Evolutionary conservation across 2,888 invertebrate genomes (phyloP), one percentile per base, ranked within the genome.

Genomic region (Volucella inanis): DNA sequence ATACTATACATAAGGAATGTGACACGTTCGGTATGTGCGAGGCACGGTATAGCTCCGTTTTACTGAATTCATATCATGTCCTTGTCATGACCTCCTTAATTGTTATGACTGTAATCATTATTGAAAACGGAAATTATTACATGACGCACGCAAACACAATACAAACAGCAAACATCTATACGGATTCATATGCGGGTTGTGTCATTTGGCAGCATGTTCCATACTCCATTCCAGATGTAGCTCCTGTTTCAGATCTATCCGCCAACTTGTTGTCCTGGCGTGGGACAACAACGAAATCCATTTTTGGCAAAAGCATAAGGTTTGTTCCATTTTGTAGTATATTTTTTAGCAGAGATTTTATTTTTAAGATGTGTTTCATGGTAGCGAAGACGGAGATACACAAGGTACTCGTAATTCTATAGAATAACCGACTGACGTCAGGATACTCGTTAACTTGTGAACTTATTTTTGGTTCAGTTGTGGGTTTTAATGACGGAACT

Each of bases 21-120:
- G 39, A 3, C 39, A 39, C 39, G 38, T 52, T 31, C 6, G 67
- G 67, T 45, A 67, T 45, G 54, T 31, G 45, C 45, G 31, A 31
- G 31, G 31, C 31, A 31, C 6, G 31, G 31, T 31, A 31, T 31
- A 6, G 31, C 31, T 31, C 6, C 22, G 45, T 67, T 52, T 52
- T 55, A 45, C 54, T 45, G 54, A 55, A 55, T 55, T 65, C 65
- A 65, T 65, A 50, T 75, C 49, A n/a, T 75, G 65, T 50, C 65
- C 65, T 65, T 57, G 75, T 75, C 75, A 75, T 65, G 75, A 49
- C 75, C 31, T 50, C 49, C 65, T 67, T 75, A 75, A 75, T 75
- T 75, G 50, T 57, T 49, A 75, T 75, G 43, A 67, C 75, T 50
- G 57, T 75, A 67, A 65, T 65, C 43, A 50, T 75, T 57, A 75